Evolutionary conservation across 2,113 vertebrate species (phyloP).

Genomic region (Entomyzon cyanotis): DNA sequence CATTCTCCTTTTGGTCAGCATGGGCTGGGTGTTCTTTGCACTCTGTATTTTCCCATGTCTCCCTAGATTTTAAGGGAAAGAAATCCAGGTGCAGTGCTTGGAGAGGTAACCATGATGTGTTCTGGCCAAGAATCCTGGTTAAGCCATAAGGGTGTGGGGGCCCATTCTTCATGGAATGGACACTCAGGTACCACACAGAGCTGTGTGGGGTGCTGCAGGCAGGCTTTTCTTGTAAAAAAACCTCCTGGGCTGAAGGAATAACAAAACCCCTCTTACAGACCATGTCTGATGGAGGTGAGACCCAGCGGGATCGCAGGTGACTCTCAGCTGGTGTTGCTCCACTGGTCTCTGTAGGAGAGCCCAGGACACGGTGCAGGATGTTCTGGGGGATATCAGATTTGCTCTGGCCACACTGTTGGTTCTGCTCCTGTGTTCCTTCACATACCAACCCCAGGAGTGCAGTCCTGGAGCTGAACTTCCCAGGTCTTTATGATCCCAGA

Average conservation of each 20-base stretch:
- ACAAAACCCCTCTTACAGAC: background rate
- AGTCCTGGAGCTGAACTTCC: accelerated
- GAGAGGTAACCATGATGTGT: background rate
- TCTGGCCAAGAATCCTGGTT: background rate
- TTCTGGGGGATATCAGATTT: background rate
- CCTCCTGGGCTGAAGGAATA: background rate
- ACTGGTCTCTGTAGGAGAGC: background rate
- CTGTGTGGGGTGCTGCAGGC: background rate
- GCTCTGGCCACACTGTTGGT: accelerated
- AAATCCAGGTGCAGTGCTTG: background rate
- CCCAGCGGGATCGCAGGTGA: accelerated
- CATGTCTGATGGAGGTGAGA: accelerated
- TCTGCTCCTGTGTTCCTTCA: background rate
- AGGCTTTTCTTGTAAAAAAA: background rate
- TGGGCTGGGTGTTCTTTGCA: background rate
- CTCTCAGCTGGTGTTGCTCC: background rate
- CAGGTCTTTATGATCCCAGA: background rate
- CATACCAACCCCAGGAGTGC: background rate
- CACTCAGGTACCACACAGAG: background rate
- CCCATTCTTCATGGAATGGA: accelerated
- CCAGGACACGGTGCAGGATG: background rate
- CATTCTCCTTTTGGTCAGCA: background rate
- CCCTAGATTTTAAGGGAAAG: background rate
- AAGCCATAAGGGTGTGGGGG: background rate
- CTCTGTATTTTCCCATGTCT: background rate